Evolutionary conservation across 1,140 invertebrate species (phyloP), one percentile per base, ranked within the genome.

Genomic region (Thaumetopoea pityocampa): DNA sequence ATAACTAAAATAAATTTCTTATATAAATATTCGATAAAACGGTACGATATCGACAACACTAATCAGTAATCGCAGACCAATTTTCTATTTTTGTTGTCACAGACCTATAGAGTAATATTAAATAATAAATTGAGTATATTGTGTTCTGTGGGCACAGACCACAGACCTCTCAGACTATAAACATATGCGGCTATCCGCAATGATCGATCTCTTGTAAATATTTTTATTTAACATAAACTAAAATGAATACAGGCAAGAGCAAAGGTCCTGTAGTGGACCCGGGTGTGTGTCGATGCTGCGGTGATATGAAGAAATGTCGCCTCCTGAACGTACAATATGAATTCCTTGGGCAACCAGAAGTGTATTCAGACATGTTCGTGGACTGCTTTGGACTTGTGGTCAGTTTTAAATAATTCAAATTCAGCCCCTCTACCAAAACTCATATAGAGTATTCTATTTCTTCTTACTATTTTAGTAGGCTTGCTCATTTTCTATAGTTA

Each of bases 301-400:
- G 71, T 8, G 51, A 48, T 16, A 58, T 62, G 11, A 80, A 80
- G 46, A 72, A 70, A 55, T 80, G 79, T 50, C 63, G 79, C 0
- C 18, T 80, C 1, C 23, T 83, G 8, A 79, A 70, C 19, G 49
- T 66, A 0, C 73, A 80, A 62, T 83, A 83, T 20, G 58, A 72
- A n/a, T 72, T 59, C 54, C 35, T 53, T 5, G 71, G 66, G 0
- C 61, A 65, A 34, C 79, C 67, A 44, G 79, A 83, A 44, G 48
- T 79, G 3, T 83, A 83, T 43, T 71, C 67, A 0, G 76, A 83
- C 20, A 70, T 83, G 63, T 61, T 83, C 14, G 35, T 80, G 4
- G 76, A 80, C 53, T 77, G 69, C 37, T 83, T 73, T 54, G 76
- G 79, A 23, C 51, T 83, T 34, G 20, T 74, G 40, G 72, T 76